Percentiles rank a stretch among this genome's conserved stretches.
Conservation (phyloP, 2,113 vertebrate species). For the Bos javanicus region DNA sequence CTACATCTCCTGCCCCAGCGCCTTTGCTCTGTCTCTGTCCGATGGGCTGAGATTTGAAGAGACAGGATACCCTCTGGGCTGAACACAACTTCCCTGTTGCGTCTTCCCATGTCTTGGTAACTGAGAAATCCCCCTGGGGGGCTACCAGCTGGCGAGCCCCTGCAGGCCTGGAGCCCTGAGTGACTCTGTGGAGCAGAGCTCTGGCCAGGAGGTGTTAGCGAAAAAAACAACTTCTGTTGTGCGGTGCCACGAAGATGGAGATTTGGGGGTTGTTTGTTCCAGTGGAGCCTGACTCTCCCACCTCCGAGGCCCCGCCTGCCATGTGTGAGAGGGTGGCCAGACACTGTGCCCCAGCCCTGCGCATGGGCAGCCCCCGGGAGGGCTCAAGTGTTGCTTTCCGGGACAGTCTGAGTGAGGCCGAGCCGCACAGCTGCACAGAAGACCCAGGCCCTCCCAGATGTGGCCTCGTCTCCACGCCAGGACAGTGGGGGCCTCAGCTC, state of each 20-base stretch:
- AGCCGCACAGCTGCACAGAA: not conserved
- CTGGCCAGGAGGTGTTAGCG: fast-evolving
- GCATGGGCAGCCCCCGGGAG: too few species aligned
- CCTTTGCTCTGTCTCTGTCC: not conserved
- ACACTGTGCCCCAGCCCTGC: fast-evolving
- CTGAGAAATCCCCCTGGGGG: not conserved
- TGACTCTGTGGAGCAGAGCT: not conserved
- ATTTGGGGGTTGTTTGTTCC: not conserved
- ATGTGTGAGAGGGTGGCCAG: not conserved
- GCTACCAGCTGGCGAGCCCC: not conserved
- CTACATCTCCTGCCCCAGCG: too few species aligned
- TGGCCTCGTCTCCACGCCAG: not conserved
- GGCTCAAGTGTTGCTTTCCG: fast-evolving
- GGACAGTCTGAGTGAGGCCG: fast-evolving
- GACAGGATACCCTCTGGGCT: not conserved
- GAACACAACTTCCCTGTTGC: not conserved
- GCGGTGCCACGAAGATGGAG: not conserved
- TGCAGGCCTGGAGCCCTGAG: not conserved
- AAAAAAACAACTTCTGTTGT: not conserved
- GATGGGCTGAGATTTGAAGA: not conserved
- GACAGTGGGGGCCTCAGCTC: not conserved
- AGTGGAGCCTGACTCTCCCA: not conserved
- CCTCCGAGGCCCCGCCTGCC: fast-evolving
- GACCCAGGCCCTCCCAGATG: not conserved
- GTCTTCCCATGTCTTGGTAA: not conserved